Conservation (phyloP, 2,888 invertebrate species). For the Stenodera caucasica region DNA sequence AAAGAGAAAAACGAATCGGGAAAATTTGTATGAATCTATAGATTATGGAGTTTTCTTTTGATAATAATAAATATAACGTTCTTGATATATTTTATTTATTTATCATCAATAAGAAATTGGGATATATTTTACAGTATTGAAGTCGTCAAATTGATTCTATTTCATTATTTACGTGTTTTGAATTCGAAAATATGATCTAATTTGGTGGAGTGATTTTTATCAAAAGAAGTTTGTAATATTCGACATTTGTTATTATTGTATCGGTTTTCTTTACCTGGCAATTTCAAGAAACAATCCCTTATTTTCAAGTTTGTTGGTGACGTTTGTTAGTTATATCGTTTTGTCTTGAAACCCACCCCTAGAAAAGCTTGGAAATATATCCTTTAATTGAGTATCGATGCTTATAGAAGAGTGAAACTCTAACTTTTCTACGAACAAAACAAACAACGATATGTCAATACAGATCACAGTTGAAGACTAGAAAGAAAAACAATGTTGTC, state of each 20-base stretch:
- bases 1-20: neutral
- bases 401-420: slow-evolving; percentile 2
- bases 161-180: neutral
- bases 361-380: neutral
- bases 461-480: slow-evolving; percentile 1
- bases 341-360: neutral
- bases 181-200: neutral
- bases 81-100: neutral
- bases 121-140: neutral
- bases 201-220: neutral
- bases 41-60: neutral
- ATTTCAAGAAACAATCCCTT: no score
- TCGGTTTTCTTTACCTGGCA: no score
- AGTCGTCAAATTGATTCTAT: neutral
- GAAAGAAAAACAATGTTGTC: slow-evolving; percentile 5
- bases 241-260: no score
- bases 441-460: slow-evolving; percentile 4
- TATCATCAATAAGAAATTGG: neutral
- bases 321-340: no score
- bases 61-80: neutral
- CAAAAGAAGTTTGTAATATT: neutral
- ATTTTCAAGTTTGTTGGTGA: no score
- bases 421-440: neutral
- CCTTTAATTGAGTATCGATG: slow-evolving; percentile 1
- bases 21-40: neutral